A percentile compares a stretch with the other conserved stretches of the same genome.
Conservation (phyloP, 2,113 vertebrate species). For the Pheucticus melanocephalus region DNA sequence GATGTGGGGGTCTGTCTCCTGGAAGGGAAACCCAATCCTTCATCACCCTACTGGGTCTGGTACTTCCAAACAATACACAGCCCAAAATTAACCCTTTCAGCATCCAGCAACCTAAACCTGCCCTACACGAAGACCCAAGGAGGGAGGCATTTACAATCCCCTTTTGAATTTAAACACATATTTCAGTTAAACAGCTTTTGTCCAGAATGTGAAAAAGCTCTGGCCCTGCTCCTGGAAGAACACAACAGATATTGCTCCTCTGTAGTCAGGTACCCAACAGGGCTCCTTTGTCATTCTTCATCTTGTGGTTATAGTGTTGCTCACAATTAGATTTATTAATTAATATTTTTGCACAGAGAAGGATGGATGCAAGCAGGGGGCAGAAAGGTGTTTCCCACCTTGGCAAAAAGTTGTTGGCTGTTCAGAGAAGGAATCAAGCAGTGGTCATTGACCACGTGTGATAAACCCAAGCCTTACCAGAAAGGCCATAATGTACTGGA, state of each 20-base stretch:
- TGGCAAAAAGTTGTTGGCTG: neutral
- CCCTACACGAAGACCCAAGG: fast-evolving
- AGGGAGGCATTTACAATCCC: neutral
- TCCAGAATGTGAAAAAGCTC: neutral
- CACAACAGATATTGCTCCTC: neutral
- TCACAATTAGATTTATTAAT: neutral
- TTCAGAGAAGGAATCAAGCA: neutral
- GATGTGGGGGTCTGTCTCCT: neutral
- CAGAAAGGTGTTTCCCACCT: neutral
- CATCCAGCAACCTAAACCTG: neutral
- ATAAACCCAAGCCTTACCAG: neutral
- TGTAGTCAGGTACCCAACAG: neutral
- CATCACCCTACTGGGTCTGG: neutral
- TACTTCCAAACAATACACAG: neutral
- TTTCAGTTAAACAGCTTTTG: neutral
- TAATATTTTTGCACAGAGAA: neutral
- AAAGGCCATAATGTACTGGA: neutral
- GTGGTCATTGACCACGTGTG: fast-evolving
- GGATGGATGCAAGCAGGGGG: neutral
- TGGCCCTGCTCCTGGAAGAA: neutral
- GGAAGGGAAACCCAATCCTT: neutral
- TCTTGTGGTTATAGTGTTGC: neutral
- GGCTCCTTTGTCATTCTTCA: neutral
- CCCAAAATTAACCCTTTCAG: neutral
- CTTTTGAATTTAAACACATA: neutral